Percentiles rank a stretch among this genome's conserved stretches.
phyloP scores from a whole-genome alignment of 2,113 vertebrate species.

The Apteryx owenii region DNA sequence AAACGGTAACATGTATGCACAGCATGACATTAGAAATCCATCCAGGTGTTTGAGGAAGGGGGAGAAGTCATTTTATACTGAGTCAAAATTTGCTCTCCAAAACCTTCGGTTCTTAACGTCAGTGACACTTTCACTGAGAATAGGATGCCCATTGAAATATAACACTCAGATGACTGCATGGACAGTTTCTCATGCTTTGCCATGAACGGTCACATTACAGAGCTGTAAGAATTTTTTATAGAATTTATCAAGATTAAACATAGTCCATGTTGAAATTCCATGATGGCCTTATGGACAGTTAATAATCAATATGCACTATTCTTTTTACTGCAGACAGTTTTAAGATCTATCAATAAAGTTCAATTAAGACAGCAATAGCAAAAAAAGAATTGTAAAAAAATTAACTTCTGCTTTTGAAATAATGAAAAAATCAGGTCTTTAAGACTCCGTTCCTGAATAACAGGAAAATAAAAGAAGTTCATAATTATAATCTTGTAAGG shows the following conservation, averaged over 20 bases:
- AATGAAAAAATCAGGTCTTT: neutral
- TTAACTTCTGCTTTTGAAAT: neutral
- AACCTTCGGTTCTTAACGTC: neutral
- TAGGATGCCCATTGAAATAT: neutral
- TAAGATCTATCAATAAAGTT: neutral
- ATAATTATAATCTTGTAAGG: neutral
- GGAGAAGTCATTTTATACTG: neutral
- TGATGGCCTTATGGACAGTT: constrained; percentile 47
- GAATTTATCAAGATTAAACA: neutral
- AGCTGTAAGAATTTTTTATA: neutral
- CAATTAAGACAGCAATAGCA: constrained; percentile 48
- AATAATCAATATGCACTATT: constrained; percentile 42
- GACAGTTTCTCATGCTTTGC: neutral
- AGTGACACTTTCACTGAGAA: neutral
- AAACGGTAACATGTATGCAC: neutral
- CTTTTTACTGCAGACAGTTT: constrained; percentile 23
- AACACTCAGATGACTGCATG: neutral
- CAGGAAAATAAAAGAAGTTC: neutral
- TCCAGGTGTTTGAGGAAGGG: accelerated
- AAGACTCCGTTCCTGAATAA: neutral
- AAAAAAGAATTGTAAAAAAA: neutral
- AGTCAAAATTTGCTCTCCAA: neutral
- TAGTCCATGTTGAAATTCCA: neutral
- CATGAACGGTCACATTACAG: neutral
- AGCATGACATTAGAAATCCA: neutral